A percentile compares a stretch with the other conserved stretches of the same genome.
Conservation (phyloP, 2,113 vertebrate species). For the Lepisosteus osseus region DNA sequence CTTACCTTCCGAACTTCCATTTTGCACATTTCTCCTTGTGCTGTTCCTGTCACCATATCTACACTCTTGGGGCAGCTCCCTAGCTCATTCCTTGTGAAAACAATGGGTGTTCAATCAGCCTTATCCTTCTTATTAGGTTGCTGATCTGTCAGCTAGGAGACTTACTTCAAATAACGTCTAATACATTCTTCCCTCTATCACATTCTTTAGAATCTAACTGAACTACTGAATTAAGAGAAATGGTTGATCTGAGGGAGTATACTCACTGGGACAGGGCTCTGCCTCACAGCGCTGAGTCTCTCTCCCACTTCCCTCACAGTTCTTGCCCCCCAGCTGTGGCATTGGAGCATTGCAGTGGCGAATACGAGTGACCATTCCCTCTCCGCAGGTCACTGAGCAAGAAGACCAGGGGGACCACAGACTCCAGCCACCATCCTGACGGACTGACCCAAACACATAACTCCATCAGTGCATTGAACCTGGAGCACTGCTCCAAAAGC, state of each 20-base stretch:
- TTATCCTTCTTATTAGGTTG: too few relatives aligned
- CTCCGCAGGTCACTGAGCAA: slow-evolving; percentile 87
- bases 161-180: too few relatives aligned
- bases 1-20: too few relatives aligned
- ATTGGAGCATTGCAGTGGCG: slow-evolving; percentile 93
- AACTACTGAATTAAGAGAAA: too few relatives aligned
- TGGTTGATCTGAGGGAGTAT: neutral
- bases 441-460: slow-evolving; percentile 67
- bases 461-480: slow-evolving; percentile 7
- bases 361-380: slow-evolving; percentile 89
- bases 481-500: neutral
- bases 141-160: too few relatives aligned
- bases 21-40: too few relatives aligned
- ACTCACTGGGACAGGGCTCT: slow-evolving; percentile 81
- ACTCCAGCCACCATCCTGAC: slow-evolving; percentile 93
- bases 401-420: slow-evolving; percentile 97
- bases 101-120: too few relatives aligned
- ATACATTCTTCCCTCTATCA: too few relatives aligned
- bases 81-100: too few relatives aligned
- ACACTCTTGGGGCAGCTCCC: too few relatives aligned
- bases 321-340: slow-evolving; percentile 88
- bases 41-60: too few relatives aligned
- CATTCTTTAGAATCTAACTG: too few relatives aligned
- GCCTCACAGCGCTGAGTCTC: slow-evolving; percentile 87
- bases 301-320: slow-evolving; percentile 82